Base-by-base conservation (phyloP, 2,797 vertebrate genomes). In the Coilia nasus region DNA sequence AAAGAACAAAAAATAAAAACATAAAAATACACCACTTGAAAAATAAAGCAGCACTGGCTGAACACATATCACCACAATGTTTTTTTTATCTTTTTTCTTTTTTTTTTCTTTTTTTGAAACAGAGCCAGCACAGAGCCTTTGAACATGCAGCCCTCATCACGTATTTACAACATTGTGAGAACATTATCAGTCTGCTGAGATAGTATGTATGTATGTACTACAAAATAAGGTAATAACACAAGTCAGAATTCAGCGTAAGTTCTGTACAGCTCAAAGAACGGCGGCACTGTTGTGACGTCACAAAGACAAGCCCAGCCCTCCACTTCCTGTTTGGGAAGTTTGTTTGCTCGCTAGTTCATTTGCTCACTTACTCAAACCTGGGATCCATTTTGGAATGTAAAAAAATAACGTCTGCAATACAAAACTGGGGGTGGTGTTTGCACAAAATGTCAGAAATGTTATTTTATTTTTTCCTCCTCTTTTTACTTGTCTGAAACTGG, bases 51-150 rank as follows among this genome's bases (percentile, higher is more conserved):
- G 92, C 92, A 93, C 93, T 92, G 92, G 92, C 93, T 92, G 91
- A 94, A 94, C 92, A 93, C 87, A 90, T 91, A 93, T 92, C 93
- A 96, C 92, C 91, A 95, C 93, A 92, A 93, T 90, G 90, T 91
- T 92, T 93, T 93, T 92, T 71, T 84, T 25, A 59, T 82, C 67
- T 78, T 85, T 87, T 81, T 82, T 50, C 25, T 67, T 88, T 86
- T 84, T 85, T 88, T 84, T 88, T 87, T 85, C 94, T 90, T 92
- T 89, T 90, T 15, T 75, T 41, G 67, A 75, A 75, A 75, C 31
- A 89, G 91, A 92, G 93, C 91, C 94, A 90, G 92, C 91, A 93
- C 90, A 93, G 91, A 92, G 93, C 91, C 92, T 86, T 90, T 78
- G 71, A 57, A 91, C 94, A 94, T 94, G 93, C 93, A 93, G 92